Evolutionary conservation across 2,113 vertebrate species (phyloP).

Genomic region (Orcinus orca): DNA sequence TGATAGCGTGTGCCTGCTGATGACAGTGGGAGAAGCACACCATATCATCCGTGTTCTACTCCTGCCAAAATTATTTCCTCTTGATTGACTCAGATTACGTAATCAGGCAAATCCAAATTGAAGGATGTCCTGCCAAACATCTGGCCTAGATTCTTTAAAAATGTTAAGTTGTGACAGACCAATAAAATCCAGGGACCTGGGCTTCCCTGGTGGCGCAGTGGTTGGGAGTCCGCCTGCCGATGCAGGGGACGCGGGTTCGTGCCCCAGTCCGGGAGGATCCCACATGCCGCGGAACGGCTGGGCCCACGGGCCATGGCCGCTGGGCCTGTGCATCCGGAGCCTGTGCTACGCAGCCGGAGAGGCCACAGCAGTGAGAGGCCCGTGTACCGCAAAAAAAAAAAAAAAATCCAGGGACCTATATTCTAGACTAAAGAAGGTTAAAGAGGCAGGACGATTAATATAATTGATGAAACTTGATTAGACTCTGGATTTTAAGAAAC

Average conservation of each 20-base stretch:
- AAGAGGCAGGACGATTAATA: not conserved
- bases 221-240: too few relatives aligned
- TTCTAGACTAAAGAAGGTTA: constrained; percentile 1
- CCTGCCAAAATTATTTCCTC: not conserved
- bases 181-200: not conserved
- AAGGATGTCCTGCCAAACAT: not conserved
- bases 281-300: too few relatives aligned
- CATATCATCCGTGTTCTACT: not conserved
- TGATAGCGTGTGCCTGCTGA: not conserved
- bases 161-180: not conserved
- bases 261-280: too few relatives aligned
- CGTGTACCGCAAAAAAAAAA: too few relatives aligned
- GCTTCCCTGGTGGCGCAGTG: too few relatives aligned
- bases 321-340: too few relatives aligned
- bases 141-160: not conserved
- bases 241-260: too few relatives aligned
- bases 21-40: not conserved
- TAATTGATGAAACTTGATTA: not conserved
- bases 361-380: too few relatives aligned
- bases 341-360: too few relatives aligned
- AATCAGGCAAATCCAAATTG: not conserved
- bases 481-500: not conserved
- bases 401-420: not conserved
- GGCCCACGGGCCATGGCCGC: too few relatives aligned
- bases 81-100: not conserved